Percentiles rank a stretch among this genome's conserved stretches.
Evolutionary conservation across 2,797 vertebrate species (phyloP).

Genomic region (Botia almorhae): DNA sequence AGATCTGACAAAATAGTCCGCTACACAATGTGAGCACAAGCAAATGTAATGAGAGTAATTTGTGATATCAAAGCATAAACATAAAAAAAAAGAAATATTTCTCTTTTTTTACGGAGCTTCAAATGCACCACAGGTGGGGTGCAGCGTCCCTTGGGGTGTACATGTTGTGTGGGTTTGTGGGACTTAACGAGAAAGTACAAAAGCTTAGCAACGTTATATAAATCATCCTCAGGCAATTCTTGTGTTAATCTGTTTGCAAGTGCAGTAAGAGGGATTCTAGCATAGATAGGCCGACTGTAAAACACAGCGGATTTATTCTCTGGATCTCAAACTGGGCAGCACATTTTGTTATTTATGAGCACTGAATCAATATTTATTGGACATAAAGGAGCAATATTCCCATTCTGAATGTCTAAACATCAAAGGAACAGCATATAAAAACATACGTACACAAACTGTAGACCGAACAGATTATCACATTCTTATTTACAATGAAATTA

Average conservation of each 20-base stretch:
- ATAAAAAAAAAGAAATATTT: neutral
- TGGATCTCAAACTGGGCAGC: conserved; percentile 51
- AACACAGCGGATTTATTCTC: conserved; percentile 43
- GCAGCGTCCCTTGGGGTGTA: neutral
- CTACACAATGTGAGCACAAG: neutral
- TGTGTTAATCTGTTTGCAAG: conserved; percentile 29
- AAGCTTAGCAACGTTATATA: conserved; percentile 9
- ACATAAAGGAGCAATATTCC: conserved; percentile 80
- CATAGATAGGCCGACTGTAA: conserved; percentile 41
- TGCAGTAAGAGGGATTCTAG: conserved; percentile 28
- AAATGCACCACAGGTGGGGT: conserved; percentile 35
- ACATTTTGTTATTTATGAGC: conserved; percentile 73
- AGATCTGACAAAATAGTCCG: conserved; percentile 37
- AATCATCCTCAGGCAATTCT: conserved; percentile 35
- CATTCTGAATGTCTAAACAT: conserved; percentile 78
- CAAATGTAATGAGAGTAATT: conserved; percentile 22
- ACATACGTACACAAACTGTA: conserved; percentile 62
- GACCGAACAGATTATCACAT: conserved; percentile 61
- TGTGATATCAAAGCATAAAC: conserved; percentile 10
- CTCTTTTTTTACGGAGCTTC: neutral
- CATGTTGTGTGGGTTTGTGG: conserved; percentile 20
- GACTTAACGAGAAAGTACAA: conserved; percentile 5
- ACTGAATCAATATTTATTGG: conserved; percentile 82
- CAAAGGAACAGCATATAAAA: conserved; percentile 38
- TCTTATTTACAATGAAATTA: conserved; percentile 72